Conservation (phyloP, 2,113 vertebrate genomes). For the Synchiropus splendidus region DNA sequence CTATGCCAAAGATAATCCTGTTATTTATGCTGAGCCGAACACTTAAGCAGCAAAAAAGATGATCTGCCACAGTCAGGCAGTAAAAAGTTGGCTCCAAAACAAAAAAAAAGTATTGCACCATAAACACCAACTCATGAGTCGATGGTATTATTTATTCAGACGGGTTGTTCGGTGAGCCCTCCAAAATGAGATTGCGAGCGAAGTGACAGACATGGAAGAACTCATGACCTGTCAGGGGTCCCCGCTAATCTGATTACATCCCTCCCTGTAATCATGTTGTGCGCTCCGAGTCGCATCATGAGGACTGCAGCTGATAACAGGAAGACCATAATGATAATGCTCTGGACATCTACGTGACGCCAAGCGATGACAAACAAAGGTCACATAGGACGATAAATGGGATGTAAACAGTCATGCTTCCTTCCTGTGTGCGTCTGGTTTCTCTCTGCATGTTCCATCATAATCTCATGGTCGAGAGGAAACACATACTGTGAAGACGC, state of each 20-base stretch:
- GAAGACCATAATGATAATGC: constrained; percentile 44
- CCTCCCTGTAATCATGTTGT: constrained; percentile 21
- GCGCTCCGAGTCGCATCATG: constrained; percentile 17
- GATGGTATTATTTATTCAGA: not conserved
- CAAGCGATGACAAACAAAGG: constrained; percentile 20
- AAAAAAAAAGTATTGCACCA: too few species aligned
- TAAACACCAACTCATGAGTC: not conserved
- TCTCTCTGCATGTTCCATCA: not conserved
- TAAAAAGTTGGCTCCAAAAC: too few species aligned
- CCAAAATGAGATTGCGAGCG: too few species aligned
- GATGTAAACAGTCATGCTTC: constrained; percentile 25
- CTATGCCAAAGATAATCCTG: too few species aligned
- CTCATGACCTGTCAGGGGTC: constrained; percentile 41
- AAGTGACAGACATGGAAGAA: constrained; percentile 8
- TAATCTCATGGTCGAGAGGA: too few species aligned
- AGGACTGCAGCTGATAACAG: constrained; percentile 41
- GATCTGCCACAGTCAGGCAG: too few species aligned
- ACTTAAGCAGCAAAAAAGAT: too few species aligned
- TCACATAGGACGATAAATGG: constrained; percentile 23
- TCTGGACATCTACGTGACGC: constrained; percentile 24
- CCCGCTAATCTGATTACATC: constrained; percentile 47
- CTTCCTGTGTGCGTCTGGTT: constrained; percentile 26
- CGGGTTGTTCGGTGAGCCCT: not conserved
- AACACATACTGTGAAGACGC: too few species aligned
- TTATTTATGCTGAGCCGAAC: too few species aligned